A percentile compares a stretch with the other conserved stretches of the same genome.
phyloP scores from a whole-genome alignment of 2,888 invertebrate species.

The Adineta ricciae region DNA sequence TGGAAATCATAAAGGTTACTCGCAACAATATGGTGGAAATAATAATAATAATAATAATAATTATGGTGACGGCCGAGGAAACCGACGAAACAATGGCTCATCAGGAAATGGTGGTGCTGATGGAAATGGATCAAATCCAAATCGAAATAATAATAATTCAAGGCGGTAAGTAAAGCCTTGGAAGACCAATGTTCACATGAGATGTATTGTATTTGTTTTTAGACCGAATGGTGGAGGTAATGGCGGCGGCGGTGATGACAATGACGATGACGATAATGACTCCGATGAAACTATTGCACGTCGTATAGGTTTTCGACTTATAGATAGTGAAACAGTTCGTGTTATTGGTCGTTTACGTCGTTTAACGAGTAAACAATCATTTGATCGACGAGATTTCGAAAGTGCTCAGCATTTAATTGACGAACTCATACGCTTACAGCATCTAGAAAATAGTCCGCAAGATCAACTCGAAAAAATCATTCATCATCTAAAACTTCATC shows the following conservation, averaged over 20 bases:
- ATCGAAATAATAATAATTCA: constrained; percentile 10
- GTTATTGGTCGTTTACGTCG: background rate
- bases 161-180: no score
- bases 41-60: background rate
- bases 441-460: background rate
- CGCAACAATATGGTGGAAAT: background rate
- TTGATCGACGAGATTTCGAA: constrained; percentile 14
- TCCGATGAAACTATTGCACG: background rate
- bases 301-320: background rate
- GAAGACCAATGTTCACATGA: no score
- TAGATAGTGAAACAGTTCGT: background rate
- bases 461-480: background rate
- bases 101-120: background rate
- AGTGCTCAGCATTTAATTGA: background rate
- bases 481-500: background rate
- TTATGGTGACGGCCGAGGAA: background rate
- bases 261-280: background rate
- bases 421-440: background rate
- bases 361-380: background rate
- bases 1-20: background rate
- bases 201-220: background rate
- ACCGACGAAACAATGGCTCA: background rate
- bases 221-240: background rate
- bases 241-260: background rate
- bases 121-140: constrained; percentile 8